Conservation (phyloP, 1,140 invertebrate species). For the Drosophila elegans region DNA sequence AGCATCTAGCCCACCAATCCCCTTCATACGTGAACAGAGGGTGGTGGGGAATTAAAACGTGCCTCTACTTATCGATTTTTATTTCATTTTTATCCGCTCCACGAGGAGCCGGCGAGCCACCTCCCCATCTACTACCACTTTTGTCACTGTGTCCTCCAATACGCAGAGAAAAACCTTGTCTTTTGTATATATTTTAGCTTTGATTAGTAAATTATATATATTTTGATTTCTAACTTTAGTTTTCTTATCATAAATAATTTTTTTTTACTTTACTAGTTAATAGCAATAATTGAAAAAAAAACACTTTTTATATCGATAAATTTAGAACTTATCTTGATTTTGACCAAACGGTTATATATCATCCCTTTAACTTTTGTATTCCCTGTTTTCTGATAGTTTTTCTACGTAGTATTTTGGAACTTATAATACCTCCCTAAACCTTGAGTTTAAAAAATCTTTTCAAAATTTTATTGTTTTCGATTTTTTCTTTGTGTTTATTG, state of each 20-base stretch:
- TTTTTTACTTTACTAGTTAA: too few relatives aligned
- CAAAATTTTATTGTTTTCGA: neutral
- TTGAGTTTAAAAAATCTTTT: neutral
- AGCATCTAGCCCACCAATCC: constrained; percentile 34
- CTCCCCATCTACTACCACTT: constrained; percentile 6
- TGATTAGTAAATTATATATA: too few relatives aligned
- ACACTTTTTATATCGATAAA: too few relatives aligned
- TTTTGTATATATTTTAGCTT: neutral
- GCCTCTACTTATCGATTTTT: constrained; percentile 81
- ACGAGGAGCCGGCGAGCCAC: constrained; percentile 41
- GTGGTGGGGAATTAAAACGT: constrained; percentile 60
- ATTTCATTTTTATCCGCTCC: constrained; percentile 79
- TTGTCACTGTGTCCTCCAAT: constrained; percentile 23
- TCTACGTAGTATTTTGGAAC: too few relatives aligned
- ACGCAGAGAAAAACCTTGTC: constrained; percentile 2
- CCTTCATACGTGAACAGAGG: constrained; percentile 12
- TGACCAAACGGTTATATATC: too few relatives aligned
- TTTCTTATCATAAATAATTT: too few relatives aligned
- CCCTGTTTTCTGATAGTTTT: too few relatives aligned
- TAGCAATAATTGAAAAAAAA: too few relatives aligned
- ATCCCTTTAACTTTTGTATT: too few relatives aligned
- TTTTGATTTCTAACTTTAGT: too few relatives aligned
- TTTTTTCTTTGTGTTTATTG: constrained; percentile 21
- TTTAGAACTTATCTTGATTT: too few relatives aligned
- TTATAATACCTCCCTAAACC: neutral